phyloP scores from a whole-genome alignment of 2,888 invertebrate species.

The Melanophora roralis region DNA sequence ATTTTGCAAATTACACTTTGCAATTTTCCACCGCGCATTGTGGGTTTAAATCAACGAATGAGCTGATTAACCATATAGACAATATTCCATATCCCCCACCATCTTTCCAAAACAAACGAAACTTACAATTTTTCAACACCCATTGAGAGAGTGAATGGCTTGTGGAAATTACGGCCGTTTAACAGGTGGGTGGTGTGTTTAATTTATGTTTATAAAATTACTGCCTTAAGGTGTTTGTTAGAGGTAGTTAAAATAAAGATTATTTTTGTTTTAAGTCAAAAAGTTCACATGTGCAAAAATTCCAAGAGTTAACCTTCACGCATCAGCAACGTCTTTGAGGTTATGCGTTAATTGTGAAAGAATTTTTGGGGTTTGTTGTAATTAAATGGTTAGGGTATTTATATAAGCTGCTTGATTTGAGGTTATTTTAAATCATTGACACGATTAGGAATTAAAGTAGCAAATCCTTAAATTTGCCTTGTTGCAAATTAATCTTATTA shows the following conservation, averaged over 20 bases:
- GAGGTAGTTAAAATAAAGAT: background rate
- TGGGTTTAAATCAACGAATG: conserved; percentile 32
- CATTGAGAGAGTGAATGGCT: background rate
- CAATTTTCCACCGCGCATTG: conserved; percentile 35
- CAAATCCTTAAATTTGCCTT: too few species aligned
- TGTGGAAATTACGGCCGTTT: background rate
- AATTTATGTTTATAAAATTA: conserved; percentile 40
- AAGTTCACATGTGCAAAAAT: too few species aligned
- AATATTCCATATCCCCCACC: background rate
- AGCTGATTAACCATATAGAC: conserved; percentile 25
- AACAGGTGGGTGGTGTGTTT: conserved; percentile 46
- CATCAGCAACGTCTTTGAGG: too few species aligned
- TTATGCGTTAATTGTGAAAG: too few species aligned
- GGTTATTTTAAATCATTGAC: too few species aligned
- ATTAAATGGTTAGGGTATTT: background rate
- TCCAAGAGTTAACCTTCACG: too few species aligned
- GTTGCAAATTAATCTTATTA: too few species aligned
- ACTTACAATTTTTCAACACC: background rate
- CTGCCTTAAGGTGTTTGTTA: conserved; percentile 29
- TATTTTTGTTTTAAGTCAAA: background rate
- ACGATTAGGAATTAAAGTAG: too few species aligned
- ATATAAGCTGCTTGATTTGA: background rate
- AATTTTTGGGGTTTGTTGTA: too few species aligned
- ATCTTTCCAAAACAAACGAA: background rate
- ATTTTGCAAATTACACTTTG: conserved; percentile 18